Conservation (phyloP, 1,140 invertebrate species). For the Nebria ingens region DNA sequence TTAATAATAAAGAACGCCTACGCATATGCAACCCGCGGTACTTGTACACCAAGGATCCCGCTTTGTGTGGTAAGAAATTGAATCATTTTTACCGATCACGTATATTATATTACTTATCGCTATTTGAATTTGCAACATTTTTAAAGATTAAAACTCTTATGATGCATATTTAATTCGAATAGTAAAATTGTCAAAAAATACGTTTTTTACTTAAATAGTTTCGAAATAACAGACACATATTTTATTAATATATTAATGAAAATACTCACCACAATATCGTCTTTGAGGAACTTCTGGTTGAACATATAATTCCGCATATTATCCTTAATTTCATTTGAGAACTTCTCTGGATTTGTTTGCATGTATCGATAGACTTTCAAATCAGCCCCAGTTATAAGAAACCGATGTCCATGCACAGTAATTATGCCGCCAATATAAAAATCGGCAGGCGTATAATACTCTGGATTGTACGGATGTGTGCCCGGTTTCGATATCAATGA, state of each 20-base stretch:
- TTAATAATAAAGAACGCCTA: no score
- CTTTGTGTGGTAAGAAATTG: no score
- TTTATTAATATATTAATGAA: no score
- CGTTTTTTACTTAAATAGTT: no score
- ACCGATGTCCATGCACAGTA: slow-evolving; percentile 52
- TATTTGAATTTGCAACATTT: no score
- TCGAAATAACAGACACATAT: no score
- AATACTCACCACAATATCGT: slow-evolving; percentile 37
- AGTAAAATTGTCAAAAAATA: no score
- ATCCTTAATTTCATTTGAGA: slow-evolving; percentile 46
- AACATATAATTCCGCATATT: slow-evolving; percentile 52
- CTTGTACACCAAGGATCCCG: no score
- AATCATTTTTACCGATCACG: no score
- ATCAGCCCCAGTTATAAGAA: slow-evolving; percentile 56
- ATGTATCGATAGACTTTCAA: slow-evolving; percentile 59
- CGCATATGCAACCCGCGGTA: no score
- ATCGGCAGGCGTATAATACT: slow-evolving; percentile 54
- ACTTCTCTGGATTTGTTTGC: slow-evolving; percentile 55
- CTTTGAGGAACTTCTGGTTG: slow-evolving; percentile 42
- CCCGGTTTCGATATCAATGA: slow-evolving; percentile 57
- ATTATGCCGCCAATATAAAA: slow-evolving; percentile 55
- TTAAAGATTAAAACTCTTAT: no score
- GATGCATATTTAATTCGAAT: neutral
- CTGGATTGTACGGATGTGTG: slow-evolving; percentile 45
- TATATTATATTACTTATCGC: no score